Base-by-base conservation (phyloP, 2,888 invertebrate genomes). In the Harpalus rufipes region DNA sequence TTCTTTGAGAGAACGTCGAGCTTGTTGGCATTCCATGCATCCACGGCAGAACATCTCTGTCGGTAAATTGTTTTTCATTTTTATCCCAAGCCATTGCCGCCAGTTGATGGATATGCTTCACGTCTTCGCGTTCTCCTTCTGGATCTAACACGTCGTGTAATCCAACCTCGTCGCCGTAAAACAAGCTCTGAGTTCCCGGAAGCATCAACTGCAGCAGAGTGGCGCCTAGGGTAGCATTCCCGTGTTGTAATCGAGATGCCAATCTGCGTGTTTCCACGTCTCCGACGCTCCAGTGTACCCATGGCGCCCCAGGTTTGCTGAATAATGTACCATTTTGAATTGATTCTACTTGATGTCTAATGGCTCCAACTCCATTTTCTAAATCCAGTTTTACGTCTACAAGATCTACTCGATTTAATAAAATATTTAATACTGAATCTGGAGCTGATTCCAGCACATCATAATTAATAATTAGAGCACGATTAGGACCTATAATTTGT, bases 91-190 rank as follows among this genome's bases (percentile, higher is more conserved):
- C 91, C 96, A 96, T 96, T 41, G 94, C 94, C 0, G 93, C 92
- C 79, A 96, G 90, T 89, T 96, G 95, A 87, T 95, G 94, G 12
- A 95, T 90, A 88, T 95, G 93, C 87, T 92, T 92, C 56, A 93
- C 92, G 88, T 94, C 93, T 86, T 92, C 92, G 85, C 93, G 92
- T 88, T 94, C 94, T 81, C 92, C 92, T 87, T 93, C 92, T 5
- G 93, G 91, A 87, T 94, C 93, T 61, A 92, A 89, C 1, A 93
- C 89, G 87, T 95, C 93, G 72, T 92, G 92, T 87, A 97, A 91
- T 0, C 95, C 95, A 86, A 98, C 94, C 92, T 98, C 98, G 90
- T 98, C 97, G 0, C 98, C 98, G 90, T 98, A 98, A 91, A 97
- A 97, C 87, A 97, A 94, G 87, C 94, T 96, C 0, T 97, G 94